Evolutionary conservation across 2,113 vertebrate genomes (phyloP), one percentile per base, ranked within the genome.

Genomic region (Microcebus griseorufus): DNA sequence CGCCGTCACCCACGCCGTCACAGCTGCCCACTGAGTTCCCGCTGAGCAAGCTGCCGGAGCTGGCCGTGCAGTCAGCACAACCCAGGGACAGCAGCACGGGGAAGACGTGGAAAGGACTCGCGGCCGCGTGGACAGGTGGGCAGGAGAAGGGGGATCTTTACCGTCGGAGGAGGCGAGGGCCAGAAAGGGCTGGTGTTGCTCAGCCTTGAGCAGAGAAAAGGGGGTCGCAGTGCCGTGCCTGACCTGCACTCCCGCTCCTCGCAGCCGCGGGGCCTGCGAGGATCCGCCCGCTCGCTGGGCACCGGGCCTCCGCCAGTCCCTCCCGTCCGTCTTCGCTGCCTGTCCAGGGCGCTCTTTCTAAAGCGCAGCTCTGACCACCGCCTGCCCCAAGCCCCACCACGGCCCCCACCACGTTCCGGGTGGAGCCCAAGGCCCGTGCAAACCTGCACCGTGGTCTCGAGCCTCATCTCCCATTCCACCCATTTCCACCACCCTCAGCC

Each of bases 31-130:
- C 72, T 65, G 45, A 65, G 42, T 17, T 86, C 48, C 42, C 25
- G 27, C 3, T 5, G 1, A 1, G 0, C 11, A 32, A 37, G 27
- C 22, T 39, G 73, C 11, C 1, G 16, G 14, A 29, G 14, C 34
- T 29, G 0, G 37, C 53, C 16, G 29, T 20, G 51, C 48, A 48
- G 27, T n/a, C 39, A 93, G 34, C 60, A 62, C n/a, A 34, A 22
- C 20, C 67, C n/a, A 73, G 62, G 64, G 64, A 45, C 22, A 60
- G 5, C 23, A 79, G 29, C 45, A 18, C 37, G 2, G 6, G n/a
- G 65, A 85, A 42, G 27, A 67, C 23, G 27, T 53, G 42, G 79
- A 90, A 58, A 79, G 64, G 53, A 69, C 64, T 8, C n/a, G 70
- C 23, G 42, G 62, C 25, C 53, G 16, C 2, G n/a, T 37, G 9